Evolutionary conservation across 1,140 invertebrate species (phyloP), one percentile per base, ranked within the genome.

Genomic region (Venturia canescens): DNA sequence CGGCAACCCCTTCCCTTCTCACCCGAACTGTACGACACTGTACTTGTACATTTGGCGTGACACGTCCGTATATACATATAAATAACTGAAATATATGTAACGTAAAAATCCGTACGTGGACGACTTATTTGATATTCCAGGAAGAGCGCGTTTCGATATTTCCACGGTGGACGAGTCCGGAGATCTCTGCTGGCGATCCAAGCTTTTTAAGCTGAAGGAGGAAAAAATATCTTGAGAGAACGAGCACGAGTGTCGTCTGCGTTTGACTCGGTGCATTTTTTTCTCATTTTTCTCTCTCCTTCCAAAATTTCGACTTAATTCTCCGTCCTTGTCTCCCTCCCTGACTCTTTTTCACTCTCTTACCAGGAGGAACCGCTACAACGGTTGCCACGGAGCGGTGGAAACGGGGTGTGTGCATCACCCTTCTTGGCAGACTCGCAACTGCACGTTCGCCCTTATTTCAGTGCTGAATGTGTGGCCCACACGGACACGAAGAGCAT

Each of bases 81-180:
- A 23, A 16, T 34, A 76, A 21, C 5, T 71, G 13, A 57, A 27
- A 74, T 53, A 23, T n/a, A 57, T 57, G 21, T 44, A 44, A 9
- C 38, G 13, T 44, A 44, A 44, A 44, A 44, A 44, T 57, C 21
- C 16, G 18, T n/a, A 57, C 53, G 53, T 31, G 26, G 27, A 29
- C 83, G 82, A 79, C 87, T 87, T 84, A 89, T 91, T 90, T 84
- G 77, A 88, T 90, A 90, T 90, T 90, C 90, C 85, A 86, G 87
- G 83, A 88, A 84, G 86, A 84, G 82, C 83, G 76, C 83, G 76
- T 84, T 85, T 87, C 87, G 84, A 89, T 89, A 88, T 88, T 89
- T 89, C 83, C 69, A 48, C 53, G 74, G 80, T 84, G 83, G 79
- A 75, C 78, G 63, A 63, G 53, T 63, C 74, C 38, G 53, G 74